Conservation (phyloP, 92 coral and sea anemone species). For the Scolanthus callimorphus region DNA sequence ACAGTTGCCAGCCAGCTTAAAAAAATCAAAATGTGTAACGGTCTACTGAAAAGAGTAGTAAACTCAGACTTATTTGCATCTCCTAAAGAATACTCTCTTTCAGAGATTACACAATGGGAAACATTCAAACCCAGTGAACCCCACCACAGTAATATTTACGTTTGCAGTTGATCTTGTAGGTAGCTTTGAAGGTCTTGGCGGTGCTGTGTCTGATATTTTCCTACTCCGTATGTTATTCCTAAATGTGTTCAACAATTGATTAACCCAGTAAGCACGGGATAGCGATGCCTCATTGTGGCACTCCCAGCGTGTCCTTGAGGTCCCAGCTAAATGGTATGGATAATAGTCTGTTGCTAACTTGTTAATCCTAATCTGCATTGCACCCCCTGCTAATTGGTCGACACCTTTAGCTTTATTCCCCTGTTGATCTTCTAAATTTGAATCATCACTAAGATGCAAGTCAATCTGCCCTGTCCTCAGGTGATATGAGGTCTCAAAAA, state of each 20-base stretch:
- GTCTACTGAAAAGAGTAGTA: no score
- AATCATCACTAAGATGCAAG: slow-evolving; percentile 89
- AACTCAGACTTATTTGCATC: no score
- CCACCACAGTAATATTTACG: no score
- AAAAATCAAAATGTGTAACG: no score
- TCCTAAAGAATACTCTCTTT: no score
- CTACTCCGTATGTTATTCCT: slow-evolving; percentile 71
- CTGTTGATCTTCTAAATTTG: no score
- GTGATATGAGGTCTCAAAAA: slow-evolving; percentile 85
- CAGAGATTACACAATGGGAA: no score
- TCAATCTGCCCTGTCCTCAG: slow-evolving; percentile 87
- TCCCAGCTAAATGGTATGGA: slow-evolving; percentile 95
- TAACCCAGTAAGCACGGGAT: slow-evolving; percentile 95
- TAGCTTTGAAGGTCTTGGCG: slow-evolving; percentile 32
- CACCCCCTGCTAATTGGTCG: slow-evolving; percentile 65
- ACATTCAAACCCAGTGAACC: no score
- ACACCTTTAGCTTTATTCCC: slow-evolving; percentile 22
- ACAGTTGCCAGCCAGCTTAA: no score
- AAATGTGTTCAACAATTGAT: slow-evolving; percentile 70
- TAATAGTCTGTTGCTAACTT: slow-evolving; percentile 83
- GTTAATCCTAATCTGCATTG: slow-evolving; percentile 91
- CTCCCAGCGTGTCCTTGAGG: slow-evolving; percentile 85
- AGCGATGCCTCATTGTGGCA: slow-evolving; percentile 96
- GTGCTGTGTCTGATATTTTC: slow-evolving; percentile 19
- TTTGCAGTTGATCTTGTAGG: no score